A percentile compares a stretch with the other conserved stretches of the same genome.
Evolutionary conservation across 2,113 vertebrate genomes (phyloP).

Genomic region (Poicephalus gulielmi): DNA sequence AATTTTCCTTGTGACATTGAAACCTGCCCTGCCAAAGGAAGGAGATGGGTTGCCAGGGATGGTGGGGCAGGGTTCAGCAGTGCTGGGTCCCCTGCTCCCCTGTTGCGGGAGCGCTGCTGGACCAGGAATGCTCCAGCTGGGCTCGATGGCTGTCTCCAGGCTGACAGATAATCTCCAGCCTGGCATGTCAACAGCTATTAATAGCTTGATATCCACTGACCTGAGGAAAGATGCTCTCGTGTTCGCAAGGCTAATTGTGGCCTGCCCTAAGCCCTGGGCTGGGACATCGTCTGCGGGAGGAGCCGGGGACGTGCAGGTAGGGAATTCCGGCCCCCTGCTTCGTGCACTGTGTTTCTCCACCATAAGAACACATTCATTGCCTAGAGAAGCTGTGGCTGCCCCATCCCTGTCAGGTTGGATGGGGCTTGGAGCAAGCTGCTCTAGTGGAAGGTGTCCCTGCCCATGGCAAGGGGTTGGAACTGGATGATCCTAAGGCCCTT

Average conservation of each 20-base stretch:
- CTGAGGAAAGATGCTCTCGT: neutral
- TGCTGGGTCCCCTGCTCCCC: neutral
- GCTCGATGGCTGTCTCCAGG: neutral
- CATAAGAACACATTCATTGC: neutral
- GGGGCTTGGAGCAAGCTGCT: neutral
- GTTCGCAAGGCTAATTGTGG: neutral
- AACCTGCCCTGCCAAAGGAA: neutral
- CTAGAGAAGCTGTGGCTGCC: neutral
- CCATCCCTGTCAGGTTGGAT: neutral
- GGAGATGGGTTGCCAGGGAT: neutral
- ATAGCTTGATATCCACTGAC: neutral
- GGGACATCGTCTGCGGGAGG: neutral
- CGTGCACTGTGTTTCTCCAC: rapidly evolving
- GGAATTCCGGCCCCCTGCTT: rapidly evolving
- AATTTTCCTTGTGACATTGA: neutral
- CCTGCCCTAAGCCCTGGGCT: neutral
- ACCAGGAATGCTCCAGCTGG: rapidly evolving
- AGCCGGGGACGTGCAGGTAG: neutral
- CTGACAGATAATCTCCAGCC: neutral
- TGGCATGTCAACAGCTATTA: neutral
- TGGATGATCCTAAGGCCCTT: neutral
- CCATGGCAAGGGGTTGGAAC: neutral
- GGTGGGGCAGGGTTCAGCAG: neutral
- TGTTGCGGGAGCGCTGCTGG: neutral
- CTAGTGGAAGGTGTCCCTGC: neutral